Evolutionary conservation across 2,113 vertebrate species (phyloP).

Genomic region (Ptychochromis oligacanthus): DNA sequence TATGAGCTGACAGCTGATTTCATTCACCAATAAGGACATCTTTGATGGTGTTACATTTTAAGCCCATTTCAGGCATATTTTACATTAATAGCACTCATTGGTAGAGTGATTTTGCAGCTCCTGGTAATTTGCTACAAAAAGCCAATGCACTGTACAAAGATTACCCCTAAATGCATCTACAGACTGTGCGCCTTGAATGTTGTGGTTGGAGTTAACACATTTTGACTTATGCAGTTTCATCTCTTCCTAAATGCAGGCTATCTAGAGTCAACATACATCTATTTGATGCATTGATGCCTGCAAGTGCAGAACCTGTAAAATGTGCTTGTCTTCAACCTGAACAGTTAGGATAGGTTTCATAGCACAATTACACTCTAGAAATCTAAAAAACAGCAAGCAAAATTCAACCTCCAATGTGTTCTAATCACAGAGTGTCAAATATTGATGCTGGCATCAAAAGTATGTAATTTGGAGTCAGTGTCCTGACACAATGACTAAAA

Average conservation of each 20-base stretch:
- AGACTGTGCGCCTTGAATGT: neutral
- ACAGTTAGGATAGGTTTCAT: fast-evolving
- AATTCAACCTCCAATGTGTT: neutral
- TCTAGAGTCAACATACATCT: no score
- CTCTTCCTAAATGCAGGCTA: neutral
- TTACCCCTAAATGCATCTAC: neutral
- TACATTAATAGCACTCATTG: neutral
- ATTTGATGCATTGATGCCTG: neutral
- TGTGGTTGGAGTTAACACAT: neutral
- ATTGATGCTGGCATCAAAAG: no score
- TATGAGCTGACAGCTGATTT: neutral
- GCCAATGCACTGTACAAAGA: fast-evolving
- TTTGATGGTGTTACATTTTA: neutral
- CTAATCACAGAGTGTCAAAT: no score
- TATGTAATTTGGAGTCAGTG: neutral
- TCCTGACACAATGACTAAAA: neutral
- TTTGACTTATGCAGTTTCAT: neutral
- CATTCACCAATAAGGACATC: neutral
- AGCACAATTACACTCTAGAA: neutral
- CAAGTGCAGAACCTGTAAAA: neutral
- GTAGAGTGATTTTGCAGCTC: neutral
- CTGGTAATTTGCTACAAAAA: neutral
- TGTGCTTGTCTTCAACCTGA: neutral
- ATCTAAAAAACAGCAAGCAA: neutral
- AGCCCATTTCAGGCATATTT: neutral